Conservation (phyloP, 2,113 vertebrate genomes). For the Oncorhynchus tshawytscha region DNA sequence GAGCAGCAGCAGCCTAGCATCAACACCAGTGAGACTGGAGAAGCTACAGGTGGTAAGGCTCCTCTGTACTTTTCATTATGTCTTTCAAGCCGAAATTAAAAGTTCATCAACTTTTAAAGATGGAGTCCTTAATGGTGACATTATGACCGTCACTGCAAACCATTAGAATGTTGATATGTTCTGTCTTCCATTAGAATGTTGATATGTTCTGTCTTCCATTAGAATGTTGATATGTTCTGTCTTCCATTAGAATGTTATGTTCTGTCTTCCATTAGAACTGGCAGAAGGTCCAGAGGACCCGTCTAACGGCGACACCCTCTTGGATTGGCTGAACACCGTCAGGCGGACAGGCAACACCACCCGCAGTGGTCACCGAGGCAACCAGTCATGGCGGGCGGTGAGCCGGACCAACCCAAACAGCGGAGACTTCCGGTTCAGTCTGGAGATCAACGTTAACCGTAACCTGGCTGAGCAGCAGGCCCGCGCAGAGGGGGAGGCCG, state of each 20-base stretch:
- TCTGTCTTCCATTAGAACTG: constrained; percentile 71
- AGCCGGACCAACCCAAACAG: constrained; percentile 98
- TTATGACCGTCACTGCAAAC: no score
- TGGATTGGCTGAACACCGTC: constrained; percentile 98
- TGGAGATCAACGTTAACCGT: constrained; percentile 98
- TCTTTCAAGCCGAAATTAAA: no score
- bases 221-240: no score
- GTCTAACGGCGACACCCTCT: constrained; percentile 91
- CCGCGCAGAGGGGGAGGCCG: constrained; percentile 54
- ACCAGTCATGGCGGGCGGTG: constrained; percentile 97
- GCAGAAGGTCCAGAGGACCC: constrained; percentile 85
- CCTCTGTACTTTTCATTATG: no score
- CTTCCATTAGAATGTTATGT: not conserved
- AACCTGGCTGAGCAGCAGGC: constrained; percentile 84
- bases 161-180: no score
- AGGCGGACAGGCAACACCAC: constrained; percentile 97
- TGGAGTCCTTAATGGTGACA: no score
- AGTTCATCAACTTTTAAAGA: no score
- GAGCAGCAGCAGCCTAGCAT: constrained; percentile 76
- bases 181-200: no score
- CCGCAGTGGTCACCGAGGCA: constrained; percentile 93
- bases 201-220: no score
- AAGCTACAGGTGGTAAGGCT: constrained; percentile 79
- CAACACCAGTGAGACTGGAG: constrained; percentile 62
- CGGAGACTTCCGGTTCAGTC: constrained; percentile 96